Conservation (phyloP, 2,113 vertebrate genomes). For the Hippocampus zosterae region DNA sequence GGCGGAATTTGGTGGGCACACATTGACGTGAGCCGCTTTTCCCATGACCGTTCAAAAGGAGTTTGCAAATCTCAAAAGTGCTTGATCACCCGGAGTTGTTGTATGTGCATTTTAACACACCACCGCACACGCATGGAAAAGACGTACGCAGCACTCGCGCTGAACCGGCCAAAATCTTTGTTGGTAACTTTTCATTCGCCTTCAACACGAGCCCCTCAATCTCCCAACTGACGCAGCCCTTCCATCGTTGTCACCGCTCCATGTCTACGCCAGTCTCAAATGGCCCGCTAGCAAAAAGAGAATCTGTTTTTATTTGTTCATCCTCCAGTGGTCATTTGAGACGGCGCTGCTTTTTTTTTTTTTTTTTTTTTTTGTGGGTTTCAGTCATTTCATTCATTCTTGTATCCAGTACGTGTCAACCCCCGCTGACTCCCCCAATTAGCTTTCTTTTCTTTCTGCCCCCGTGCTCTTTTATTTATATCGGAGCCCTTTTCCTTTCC, state of each 20-base stretch:
- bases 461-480: constrained; percentile 3
- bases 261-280: constrained; percentile 44
- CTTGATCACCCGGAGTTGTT: neutral
- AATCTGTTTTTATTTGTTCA: neutral
- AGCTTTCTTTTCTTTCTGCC: neutral
- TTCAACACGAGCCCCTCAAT: constrained; percentile 45
- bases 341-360: constrained; percentile 29
- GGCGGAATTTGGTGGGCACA: neutral
- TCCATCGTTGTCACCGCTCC: constrained; percentile 47
- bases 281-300: constrained; percentile 13
- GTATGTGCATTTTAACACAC: neutral
- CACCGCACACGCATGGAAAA: constrained; percentile 1
- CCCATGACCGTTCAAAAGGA: neutral
- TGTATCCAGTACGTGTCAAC: constrained; percentile 36
- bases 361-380: constrained; percentile 36
- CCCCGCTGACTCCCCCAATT: neutral
- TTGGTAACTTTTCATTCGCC: constrained; percentile 39
- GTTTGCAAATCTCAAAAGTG: neutral
- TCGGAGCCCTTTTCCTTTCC: constrained; percentile 10
- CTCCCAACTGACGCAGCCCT: constrained; percentile 16
- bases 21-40: neutral
- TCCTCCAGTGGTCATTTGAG: constrained; percentile 47
- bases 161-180: constrained; percentile 55
- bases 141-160: constrained; percentile 23
- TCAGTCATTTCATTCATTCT: constrained; percentile 50